These are phyloP conservation scores for Ptychobarbus kaznakovi DNA, from an alignment of 2,797 vertebrate species.

Conservation along the genomic window DNA sequence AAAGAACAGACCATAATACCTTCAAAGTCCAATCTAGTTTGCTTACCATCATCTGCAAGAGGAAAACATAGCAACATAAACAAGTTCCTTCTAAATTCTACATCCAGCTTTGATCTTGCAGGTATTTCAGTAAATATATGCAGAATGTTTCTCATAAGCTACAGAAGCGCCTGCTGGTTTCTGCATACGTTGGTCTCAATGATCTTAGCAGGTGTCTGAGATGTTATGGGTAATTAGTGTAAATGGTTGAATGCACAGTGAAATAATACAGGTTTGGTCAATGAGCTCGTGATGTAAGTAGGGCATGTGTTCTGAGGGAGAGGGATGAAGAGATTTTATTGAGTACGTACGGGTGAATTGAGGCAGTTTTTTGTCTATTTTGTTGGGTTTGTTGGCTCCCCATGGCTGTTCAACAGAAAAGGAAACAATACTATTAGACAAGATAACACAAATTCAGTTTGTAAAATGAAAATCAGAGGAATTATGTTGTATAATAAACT, in stretches of 20 bases:
- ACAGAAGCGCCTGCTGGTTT: conserved; percentile 2
- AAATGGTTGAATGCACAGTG: conserved; percentile 4
- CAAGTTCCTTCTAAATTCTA: conserved; percentile 66
- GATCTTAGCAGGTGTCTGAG: neutral
- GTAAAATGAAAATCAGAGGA: neutral
- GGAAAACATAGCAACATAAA: conserved; percentile 77
- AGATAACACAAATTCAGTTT: neutral
- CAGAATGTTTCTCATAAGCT: conserved; percentile 10
- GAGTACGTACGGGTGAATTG: conserved; percentile 71
- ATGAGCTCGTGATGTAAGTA: conserved; percentile 31
- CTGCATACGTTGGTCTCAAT: neutral
- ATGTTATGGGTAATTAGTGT: conserved; percentile 32
- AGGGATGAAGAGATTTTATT: neutral
- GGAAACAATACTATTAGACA: neutral
- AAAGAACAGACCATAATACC: conserved; percentile 76
- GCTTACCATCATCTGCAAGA: conserved; percentile 84
- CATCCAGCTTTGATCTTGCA: conserved; percentile 14
- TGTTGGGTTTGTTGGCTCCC: conserved; percentile 79
- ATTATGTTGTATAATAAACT: neutral
- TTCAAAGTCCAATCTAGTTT: conserved; percentile 81
- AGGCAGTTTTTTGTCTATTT: conserved; percentile 59
- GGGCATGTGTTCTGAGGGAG: neutral
- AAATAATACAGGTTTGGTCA: conserved; percentile 26
- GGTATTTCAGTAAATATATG: neutral
- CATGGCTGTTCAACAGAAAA: conserved; percentile 25